Conservation (phyloP, 2,113 vertebrate species). For the Dicrurus megarhynchus region DNA sequence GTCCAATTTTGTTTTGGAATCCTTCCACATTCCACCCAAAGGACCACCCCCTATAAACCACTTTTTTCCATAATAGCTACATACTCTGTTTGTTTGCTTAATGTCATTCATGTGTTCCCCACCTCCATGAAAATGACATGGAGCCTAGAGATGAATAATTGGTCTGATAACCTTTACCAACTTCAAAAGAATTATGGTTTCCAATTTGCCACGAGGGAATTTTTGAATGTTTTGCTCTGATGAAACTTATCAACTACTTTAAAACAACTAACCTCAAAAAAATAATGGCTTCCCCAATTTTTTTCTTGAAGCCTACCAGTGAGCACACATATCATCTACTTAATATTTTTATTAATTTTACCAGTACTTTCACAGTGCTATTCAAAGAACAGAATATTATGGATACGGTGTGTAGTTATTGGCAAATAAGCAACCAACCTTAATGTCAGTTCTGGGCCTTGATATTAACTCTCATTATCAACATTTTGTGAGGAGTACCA, state of each 20-base stretch:
- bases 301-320: background rate
- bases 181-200: background rate
- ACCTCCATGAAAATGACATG: background rate
- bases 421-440: background rate
- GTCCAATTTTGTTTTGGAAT: background rate
- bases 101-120: background rate
- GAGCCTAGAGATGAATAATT: background rate
- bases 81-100: background rate
- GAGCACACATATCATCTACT: background rate
- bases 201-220: background rate
- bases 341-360: background rate
- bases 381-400: background rate
- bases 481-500: background rate
- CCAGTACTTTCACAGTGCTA: background rate
- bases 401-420: background rate
- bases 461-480: background rate
- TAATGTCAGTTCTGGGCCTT: background rate
- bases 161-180: background rate
- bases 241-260: background rate
- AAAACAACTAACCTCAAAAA: background rate
- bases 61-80: background rate
- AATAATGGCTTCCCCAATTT: background rate
- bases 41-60: rapidly evolving
- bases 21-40: background rate
- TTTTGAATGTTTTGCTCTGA: background rate